A percentile compares a stretch with the other conserved stretches of the same genome.
Conservation (phyloP, 2,888 invertebrate genomes). For the Lapara coniferarum region DNA sequence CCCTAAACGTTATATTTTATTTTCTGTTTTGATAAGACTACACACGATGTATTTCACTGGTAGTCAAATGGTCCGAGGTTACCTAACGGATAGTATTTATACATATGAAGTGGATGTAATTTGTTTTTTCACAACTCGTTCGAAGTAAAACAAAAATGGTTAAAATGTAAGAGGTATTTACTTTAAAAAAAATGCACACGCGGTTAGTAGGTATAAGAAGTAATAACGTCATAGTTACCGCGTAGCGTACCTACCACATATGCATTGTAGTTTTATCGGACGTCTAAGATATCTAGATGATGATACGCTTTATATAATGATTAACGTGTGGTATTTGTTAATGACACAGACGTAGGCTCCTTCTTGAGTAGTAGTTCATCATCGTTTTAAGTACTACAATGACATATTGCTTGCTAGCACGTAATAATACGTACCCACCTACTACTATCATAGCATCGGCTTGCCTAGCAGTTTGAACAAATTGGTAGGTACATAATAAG, state of each 20-base stretch:
- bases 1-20: background rate
- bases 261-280: background rate
- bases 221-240: background rate
- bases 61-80: too few relatives aligned
- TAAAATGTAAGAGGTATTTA: background rate
- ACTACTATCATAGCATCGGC: background rate
- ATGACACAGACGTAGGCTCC: background rate
- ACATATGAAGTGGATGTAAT: too few relatives aligned
- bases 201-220: too few relatives aligned
- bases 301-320: background rate
- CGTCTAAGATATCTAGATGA: background rate
- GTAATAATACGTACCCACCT: background rate
- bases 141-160: too few relatives aligned
- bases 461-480: too few relatives aligned
- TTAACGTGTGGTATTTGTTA: background rate
- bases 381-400: background rate
- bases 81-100: too few relatives aligned
- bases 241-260: background rate
- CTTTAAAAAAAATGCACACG: too few relatives aligned
- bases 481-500: too few relatives aligned
- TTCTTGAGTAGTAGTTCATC: background rate
- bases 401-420: background rate
- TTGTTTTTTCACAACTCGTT: too few relatives aligned
- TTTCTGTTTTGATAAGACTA: background rate
- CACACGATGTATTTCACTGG: too few relatives aligned